These are phyloP conservation scores for Apostichopus leukothele DNA, from an alignment of 53 echinoderm and acorn worm species.

Conservation along the genomic window DNA sequence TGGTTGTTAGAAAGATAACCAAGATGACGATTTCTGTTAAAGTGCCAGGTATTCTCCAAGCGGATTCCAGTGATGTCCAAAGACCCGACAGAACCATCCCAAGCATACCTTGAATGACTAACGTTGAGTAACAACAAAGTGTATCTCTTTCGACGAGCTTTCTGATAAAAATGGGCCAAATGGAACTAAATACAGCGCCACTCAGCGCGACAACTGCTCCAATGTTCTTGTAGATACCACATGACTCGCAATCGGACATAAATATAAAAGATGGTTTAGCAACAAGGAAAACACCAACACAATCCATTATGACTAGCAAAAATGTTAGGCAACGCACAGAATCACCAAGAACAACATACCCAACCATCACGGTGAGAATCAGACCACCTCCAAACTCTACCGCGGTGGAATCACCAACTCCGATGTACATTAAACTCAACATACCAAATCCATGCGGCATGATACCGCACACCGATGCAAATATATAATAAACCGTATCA, in stretches of 20 bases:
- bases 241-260: neutral
- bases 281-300: neutral
- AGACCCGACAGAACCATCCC: neutral
- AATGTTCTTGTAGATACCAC: neutral
- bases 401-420: conserved; percentile 19
- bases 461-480: neutral
- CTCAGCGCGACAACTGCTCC: neutral
- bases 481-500: neutral
- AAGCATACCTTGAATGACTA: neutral
- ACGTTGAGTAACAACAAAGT: neutral
- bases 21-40: neutral
- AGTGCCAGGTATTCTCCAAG: neutral
- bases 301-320: neutral
- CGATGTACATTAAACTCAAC: neutral
- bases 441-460: neutral
- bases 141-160: neutral
- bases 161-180: neutral
- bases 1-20: neutral
- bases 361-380: neutral
- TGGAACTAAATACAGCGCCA: neutral
- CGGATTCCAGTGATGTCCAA: conserved; percentile 4
- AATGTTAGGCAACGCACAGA: neutral
- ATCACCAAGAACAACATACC: neutral
- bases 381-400: neutral
- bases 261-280: neutral